Evolutionary conservation across 2,888 invertebrate genomes (phyloP).

Genomic region (Acanthopleura granulata): DNA sequence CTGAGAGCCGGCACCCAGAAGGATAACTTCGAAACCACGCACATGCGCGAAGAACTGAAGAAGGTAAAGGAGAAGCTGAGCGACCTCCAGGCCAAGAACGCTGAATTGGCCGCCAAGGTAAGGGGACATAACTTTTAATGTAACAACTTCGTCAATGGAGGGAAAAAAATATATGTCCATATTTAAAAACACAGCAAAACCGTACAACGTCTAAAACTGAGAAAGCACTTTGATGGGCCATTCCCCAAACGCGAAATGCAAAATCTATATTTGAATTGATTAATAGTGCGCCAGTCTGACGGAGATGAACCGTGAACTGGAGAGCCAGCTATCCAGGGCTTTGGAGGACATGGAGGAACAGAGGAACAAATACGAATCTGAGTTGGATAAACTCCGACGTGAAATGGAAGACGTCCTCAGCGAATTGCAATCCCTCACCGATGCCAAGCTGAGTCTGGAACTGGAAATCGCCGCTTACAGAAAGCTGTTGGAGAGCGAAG

Average conservation of each 20-base stretch:
- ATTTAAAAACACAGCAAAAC: too few species aligned
- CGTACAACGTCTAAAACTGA: too few species aligned
- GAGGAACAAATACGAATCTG: constrained; percentile 29
- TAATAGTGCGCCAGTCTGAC: constrained; percentile 28
- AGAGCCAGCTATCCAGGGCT: constrained; percentile 26
- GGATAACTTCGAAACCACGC: constrained; percentile 67
- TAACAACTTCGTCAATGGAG: too few species aligned
- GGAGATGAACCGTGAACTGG: constrained; percentile 29
- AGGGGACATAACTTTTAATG: constrained; percentile 10
- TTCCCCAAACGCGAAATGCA: background rate
- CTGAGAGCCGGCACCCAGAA: constrained; percentile 68
- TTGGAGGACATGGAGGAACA: constrained; percentile 37
- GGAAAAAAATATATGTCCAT: too few species aligned
- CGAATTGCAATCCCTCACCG: constrained; percentile 57
- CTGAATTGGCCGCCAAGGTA: constrained; percentile 44
- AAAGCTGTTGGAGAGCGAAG: constrained; percentile 73
- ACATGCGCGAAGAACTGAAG: constrained; percentile 69
- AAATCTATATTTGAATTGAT: background rate
- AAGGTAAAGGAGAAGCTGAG: constrained; percentile 61
- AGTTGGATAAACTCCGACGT: constrained; percentile 29
- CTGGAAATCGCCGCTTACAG: constrained; percentile 73
- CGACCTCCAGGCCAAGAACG: constrained; percentile 32
- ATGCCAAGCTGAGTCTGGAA: constrained; percentile 72
- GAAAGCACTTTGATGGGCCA: too few species aligned
- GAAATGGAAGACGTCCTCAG: constrained; percentile 39